phyloP scores from a whole-genome alignment of 2,797 vertebrate species.

The Urocyon cinereoargenteus region DNA sequence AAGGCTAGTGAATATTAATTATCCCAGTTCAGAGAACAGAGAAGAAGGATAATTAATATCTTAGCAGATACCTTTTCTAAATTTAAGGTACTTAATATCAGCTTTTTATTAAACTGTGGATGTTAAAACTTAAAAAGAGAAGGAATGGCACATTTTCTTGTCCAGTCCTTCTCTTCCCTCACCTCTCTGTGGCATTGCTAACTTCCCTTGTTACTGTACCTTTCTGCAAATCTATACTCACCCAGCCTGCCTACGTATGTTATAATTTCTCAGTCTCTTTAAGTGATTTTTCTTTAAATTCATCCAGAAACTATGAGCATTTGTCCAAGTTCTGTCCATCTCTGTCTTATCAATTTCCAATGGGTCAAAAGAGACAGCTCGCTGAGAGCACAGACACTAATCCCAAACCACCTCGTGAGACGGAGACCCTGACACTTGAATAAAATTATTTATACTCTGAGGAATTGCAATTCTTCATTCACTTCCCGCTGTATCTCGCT shows the following conservation, averaged over 20 bases:
- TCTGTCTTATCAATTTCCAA: not conserved
- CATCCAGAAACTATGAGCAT: not conserved
- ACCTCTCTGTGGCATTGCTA: not conserved
- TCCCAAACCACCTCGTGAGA: rapidly evolving
- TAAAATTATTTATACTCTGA: not conserved
- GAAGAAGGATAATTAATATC: not conserved
- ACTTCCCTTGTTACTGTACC: not conserved
- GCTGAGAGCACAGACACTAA: too few relatives aligned
- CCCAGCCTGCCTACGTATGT: not conserved
- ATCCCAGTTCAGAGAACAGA: not conserved
- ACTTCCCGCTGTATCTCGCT: not conserved
- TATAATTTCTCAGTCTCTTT: not conserved
- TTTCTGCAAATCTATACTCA: not conserved
- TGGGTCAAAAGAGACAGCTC: not conserved
- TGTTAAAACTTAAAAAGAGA: not conserved
- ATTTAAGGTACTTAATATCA: not conserved
- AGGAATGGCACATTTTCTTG: not conserved
- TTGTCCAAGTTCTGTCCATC: not conserved
- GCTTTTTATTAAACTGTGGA: not conserved
- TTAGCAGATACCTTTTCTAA: not conserved
- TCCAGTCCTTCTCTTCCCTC: rapidly evolving
- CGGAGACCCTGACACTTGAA: not conserved
- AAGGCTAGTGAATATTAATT: not conserved
- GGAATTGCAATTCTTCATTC: not conserved
- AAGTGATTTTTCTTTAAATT: not conserved